These are phyloP conservation scores for Forbesichthys agassizii DNA, from an alignment of 2,113 vertebrate genomes.

Conservation along the genomic window DNA sequence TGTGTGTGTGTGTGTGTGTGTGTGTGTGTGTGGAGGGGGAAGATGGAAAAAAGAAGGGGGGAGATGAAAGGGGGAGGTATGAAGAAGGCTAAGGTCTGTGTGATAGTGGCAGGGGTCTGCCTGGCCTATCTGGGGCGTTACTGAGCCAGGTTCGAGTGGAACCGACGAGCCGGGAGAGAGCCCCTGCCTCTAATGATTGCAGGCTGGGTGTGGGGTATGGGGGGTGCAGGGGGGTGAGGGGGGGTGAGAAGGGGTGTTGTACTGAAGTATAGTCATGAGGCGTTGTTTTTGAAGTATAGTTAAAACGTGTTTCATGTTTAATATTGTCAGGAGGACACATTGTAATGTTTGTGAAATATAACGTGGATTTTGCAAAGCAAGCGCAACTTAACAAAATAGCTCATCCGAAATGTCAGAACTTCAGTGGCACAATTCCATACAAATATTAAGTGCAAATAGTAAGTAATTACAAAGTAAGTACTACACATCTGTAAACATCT, in stretches of 20 bases:
- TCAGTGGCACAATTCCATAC: too few relatives aligned
- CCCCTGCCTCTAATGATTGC: conserved; percentile 71
- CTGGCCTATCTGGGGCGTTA: conserved; percentile 66
- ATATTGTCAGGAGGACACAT: too few relatives aligned
- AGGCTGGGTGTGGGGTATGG: conserved; percentile 22
- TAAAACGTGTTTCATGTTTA: too few relatives aligned
- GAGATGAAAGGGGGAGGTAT: not conserved
- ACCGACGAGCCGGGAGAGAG: conserved; percentile 77
- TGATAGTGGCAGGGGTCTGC: conserved; percentile 63
- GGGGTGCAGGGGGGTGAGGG: conserved; percentile 24
- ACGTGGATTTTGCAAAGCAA: too few relatives aligned
- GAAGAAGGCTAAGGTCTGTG: conserved; percentile 46
- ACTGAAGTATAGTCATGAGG: not conserved
- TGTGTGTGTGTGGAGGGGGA: not conserved
- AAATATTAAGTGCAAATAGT: not conserved
- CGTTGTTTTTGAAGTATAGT: conserved; percentile 29
- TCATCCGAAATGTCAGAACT: too few relatives aligned
- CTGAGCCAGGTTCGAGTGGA: conserved; percentile 72
- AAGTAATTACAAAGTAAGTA: not conserved
- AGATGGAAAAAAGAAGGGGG: conserved; percentile 15
- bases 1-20: not conserved
- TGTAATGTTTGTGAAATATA: too few relatives aligned
- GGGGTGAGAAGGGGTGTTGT: not conserved
- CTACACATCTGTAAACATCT: conserved; percentile 3
- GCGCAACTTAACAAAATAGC: too few relatives aligned